Percentiles rank a stretch among this genome's conserved stretches.
Evolutionary conservation across 2,888 invertebrate genomes (phyloP).

Genomic region (Chloromyia formosa): DNA sequence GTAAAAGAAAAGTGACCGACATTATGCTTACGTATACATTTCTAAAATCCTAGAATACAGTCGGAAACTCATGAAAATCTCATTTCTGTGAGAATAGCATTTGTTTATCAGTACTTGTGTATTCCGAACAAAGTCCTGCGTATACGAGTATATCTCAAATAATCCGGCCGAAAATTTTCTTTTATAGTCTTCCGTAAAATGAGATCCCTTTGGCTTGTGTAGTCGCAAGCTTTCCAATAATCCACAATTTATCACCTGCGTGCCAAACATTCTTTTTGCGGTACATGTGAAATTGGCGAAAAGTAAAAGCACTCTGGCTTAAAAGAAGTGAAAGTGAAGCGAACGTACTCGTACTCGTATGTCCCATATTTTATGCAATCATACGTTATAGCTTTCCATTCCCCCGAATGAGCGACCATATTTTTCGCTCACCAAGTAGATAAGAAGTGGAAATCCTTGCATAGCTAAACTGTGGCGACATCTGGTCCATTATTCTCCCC

Average conservation of each 20-base stretch:
- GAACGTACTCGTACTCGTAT: constrained; percentile 44
- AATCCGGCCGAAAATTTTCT: background rate
- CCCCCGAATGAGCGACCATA: constrained; percentile 17
- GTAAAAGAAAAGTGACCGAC: no score
- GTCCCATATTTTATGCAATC: constrained; percentile 44
- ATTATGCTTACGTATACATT: no score
- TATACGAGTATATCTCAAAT: no score
- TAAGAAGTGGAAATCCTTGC: constrained; percentile 28
- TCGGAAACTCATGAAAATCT: no score
- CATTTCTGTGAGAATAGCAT: no score
- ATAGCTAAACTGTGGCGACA: constrained; percentile 41
- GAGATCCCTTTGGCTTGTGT: constrained; percentile 9
- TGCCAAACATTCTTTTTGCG: background rate
- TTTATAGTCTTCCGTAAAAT: no score
- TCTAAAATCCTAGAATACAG: no score
- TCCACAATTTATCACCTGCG: constrained; percentile 40
- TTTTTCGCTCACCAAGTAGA: constrained; percentile 1
- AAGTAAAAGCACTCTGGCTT: background rate
- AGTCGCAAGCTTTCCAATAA: constrained; percentile 17
- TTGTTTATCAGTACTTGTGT: no score
- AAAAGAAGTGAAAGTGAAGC: constrained; percentile 16
- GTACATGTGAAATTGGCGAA: background rate
- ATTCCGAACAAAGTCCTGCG: no score
- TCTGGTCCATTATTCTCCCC: constrained; percentile 44
- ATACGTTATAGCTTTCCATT: constrained; percentile 9